phyloP scores from a whole-genome alignment of 2,797 vertebrate genomes.

The Hyperoplus immaculatus region DNA sequence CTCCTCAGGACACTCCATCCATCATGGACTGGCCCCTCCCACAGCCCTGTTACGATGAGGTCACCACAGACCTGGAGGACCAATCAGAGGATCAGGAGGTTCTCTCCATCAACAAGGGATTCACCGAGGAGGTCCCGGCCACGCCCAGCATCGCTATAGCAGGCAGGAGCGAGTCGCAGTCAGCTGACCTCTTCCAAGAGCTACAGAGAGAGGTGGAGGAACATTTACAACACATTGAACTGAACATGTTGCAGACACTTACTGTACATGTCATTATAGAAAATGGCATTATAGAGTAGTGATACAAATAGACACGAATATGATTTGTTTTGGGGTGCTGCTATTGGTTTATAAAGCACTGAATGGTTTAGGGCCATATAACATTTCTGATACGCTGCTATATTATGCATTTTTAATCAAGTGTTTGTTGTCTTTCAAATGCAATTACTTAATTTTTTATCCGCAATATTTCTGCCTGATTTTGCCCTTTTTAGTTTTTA shows the following conservation, averaged over 20 bases:
- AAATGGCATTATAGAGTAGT: too few species aligned
- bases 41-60: slow-evolving; percentile 93
- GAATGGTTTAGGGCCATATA: too few species aligned
- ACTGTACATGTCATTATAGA: background rate
- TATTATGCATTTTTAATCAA: too few species aligned
- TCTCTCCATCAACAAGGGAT: slow-evolving; percentile 89
- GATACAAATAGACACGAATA: too few species aligned
- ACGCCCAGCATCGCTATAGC: background rate
- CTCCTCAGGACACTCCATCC: slow-evolving; percentile 85
- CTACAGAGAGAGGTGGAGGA: slow-evolving; percentile 91
- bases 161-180: slow-evolving; percentile 84
- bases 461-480: background rate
- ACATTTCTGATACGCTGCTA: too few species aligned
- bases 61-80: slow-evolving; percentile 86
- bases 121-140: slow-evolving; percentile 47
- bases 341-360: too few species aligned
- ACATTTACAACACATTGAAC: background rate
- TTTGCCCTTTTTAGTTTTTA: background rate
- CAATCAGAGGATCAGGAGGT: slow-evolving; percentile 94
- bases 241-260: background rate
- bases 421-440: too few species aligned
- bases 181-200: slow-evolving; percentile 94
- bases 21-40: slow-evolving; percentile 94
- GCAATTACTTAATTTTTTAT: too few species aligned
- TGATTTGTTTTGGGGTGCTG: too few species aligned